Conservation (phyloP, 2,888 invertebrate genomes). For the Lysandra bellargus region DNA sequence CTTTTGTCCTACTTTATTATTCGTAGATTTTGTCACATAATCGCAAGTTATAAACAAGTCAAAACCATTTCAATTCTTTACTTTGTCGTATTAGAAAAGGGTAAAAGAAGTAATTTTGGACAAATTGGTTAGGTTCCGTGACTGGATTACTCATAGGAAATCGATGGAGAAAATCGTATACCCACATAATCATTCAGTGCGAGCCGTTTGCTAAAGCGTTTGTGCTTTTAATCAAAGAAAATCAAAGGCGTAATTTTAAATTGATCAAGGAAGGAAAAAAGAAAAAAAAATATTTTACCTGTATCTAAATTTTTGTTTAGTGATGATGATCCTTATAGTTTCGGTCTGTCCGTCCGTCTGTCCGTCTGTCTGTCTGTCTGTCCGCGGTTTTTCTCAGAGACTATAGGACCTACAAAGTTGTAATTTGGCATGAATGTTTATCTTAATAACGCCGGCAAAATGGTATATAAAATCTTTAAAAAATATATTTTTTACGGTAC, state of each 20-base stretch:
- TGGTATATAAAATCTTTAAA: too few species aligned
- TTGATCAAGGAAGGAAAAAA: neutral
- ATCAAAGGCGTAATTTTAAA: neutral
- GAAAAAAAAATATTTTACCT: too few species aligned
- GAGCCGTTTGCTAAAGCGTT: neutral
- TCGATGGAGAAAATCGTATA: neutral
- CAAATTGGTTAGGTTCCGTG: conserved; percentile 3
- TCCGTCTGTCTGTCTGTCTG: too few species aligned
- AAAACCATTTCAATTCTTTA: neutral
- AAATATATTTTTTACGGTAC: too few species aligned
- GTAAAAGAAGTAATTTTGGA: neutral
- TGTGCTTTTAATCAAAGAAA: neutral
- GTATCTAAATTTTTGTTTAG: too few species aligned
- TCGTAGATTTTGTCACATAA: neutral
- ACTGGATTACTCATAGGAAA: conserved; percentile 11
- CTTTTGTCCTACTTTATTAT: too few species aligned
- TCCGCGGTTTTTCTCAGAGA: too few species aligned
- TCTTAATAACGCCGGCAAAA: too few species aligned
- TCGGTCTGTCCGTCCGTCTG: too few species aligned
- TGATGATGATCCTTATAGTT: too few species aligned
- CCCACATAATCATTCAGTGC: neutral
- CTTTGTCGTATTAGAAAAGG: neutral
- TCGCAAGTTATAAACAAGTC: neutral
- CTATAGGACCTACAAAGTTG: too few species aligned
- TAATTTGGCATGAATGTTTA: too few species aligned